Conservation (phyloP, 2,888 invertebrate genomes). For the Tenthredo distinguenda region DNA sequence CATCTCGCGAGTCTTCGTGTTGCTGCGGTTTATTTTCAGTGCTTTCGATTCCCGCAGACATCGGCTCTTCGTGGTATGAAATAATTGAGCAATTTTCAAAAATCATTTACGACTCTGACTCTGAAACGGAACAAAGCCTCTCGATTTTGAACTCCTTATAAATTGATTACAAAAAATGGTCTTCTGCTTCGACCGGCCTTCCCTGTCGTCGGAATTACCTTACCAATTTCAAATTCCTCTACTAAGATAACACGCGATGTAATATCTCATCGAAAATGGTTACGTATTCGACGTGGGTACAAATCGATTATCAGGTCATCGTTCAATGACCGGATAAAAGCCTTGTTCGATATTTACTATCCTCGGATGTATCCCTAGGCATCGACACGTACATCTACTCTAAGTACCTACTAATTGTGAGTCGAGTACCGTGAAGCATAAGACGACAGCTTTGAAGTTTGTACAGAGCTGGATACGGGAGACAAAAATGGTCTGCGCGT, state of each 20-base stretch:
- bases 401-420: background rate
- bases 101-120: background rate
- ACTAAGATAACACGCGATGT: background rate
- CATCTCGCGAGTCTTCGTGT: background rate
- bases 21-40: background rate
- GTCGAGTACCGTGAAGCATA: background rate
- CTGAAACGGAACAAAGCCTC: background rate
- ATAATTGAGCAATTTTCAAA: background rate
- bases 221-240: background rate
- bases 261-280: background rate
- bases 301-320: constrained; percentile 21
- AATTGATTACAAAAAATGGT: background rate
- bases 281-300: background rate
- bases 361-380: background rate
- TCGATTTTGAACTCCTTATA: background rate
- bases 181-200: background rate
- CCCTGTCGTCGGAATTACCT: background rate
- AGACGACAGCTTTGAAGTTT: background rate
- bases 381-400: background rate
- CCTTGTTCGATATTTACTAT: background rate
- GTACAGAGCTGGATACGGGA: background rate
- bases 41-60: background rate
- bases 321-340: constrained; percentile 12
- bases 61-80: background rate
- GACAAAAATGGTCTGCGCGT: background rate